Base-by-base conservation (phyloP, 2,888 invertebrate species). In the Stegana nigrithorax region DNA sequence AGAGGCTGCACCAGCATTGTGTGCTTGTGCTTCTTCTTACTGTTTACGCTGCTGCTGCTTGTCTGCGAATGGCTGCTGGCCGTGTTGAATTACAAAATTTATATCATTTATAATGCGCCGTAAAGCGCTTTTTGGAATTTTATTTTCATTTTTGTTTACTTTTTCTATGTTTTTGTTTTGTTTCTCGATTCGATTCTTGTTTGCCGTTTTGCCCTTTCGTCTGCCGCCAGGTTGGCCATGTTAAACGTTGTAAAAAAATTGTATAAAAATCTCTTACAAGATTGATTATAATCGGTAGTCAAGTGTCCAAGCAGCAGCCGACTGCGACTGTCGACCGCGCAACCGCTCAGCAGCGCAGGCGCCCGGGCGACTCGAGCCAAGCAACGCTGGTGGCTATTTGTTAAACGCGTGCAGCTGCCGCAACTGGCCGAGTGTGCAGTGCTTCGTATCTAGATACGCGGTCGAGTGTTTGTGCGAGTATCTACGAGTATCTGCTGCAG, bases 271-370 rank as follows among this genome's bases (percentile, higher is more conserved):
- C 61, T 59, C 60, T 76, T 71, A 62, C 59, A 78, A 82, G 82
- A 81, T 81, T 81, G 81, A 81, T 82, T 81, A 76, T 82, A 81
- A 81, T 82, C 81, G 81, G 81, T 81, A 81, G 81, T 82, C 83
- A 81, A 80, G 71, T 81, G 80, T 75, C 78, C 70, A 68, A 64
- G 67, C 65, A 66, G 60, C 67, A 63, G 63, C 69, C 67, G 67
- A 65, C 68, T 67, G 67, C 61, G 59, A 56, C n/a, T 32, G n/a
- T n/a, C n/a, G n/a, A n/a, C n/a, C n/a, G n/a, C n/a, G n/a, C n/a
- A n/a, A 29, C 25, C 26, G 29, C 51, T 12, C 4, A 4, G 10
- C 32, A n/a, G 27, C n/a, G 26, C 55, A 55, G 14, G 19, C 55
- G 29, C n/a, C n/a, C 26, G 14, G 5, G n/a, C n/a, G n/a, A n/a